Evolutionary conservation across 30 jellyfish, hydroid and myxozoan species (phyloP).

Genomic region (Aurelia sp.): DNA sequence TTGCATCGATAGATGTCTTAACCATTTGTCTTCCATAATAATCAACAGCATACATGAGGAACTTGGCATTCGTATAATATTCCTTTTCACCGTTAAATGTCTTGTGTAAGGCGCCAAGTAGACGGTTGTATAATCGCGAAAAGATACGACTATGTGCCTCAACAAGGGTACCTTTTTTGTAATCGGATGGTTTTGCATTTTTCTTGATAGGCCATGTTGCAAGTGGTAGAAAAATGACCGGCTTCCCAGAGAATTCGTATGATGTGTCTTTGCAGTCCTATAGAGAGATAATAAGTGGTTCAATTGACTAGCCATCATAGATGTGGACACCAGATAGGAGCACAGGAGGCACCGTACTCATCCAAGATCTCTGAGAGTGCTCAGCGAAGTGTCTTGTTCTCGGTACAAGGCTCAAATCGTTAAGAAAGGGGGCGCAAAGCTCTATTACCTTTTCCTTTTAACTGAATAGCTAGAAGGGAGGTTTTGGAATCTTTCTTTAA

Average conservation of each 20-base stretch:
- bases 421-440: no score
- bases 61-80: constrained; percentile 30
- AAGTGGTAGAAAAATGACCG: constrained; percentile 7
- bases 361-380: no score
- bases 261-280: constrained; percentile 51
- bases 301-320: no score
- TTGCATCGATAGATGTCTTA: constrained; percentile 13
- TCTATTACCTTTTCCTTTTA: no score
- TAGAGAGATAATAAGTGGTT: background rate
- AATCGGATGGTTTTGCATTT: constrained; percentile 29
- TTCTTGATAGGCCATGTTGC: constrained; percentile 59
- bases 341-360: no score
- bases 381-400: no score
- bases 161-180: constrained; percentile 18
- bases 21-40: constrained; percentile 56
- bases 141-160: constrained; percentile 9
- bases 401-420: no score
- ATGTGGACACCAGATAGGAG: no score
- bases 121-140: constrained; percentile 42
- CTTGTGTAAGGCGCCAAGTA: constrained; percentile 54
- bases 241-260: constrained; percentile 39
- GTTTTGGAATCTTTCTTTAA: no score
- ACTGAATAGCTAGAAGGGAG: no score
- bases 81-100: constrained; percentile 61
- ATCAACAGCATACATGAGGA: constrained; percentile 64